Evolutionary conservation across 2,888 invertebrate species (phyloP).

Genomic region (Cheilosia impressa): DNA sequence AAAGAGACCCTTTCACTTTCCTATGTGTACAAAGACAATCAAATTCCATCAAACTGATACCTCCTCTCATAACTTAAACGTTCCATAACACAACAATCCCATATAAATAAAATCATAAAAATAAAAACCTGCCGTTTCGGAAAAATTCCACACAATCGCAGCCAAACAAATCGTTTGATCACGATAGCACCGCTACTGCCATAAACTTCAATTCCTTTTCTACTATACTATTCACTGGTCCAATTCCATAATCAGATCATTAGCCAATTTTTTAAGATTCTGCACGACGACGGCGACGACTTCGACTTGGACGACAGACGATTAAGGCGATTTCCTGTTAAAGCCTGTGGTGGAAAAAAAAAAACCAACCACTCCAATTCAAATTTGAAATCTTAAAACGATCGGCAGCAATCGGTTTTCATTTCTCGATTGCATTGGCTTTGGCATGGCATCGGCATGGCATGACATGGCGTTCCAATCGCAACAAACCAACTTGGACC

Average conservation of each 20-base stretch:
- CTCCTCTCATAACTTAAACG: slow-evolving; percentile 27
- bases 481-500: slow-evolving; percentile 35
- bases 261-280: slow-evolving; percentile 70
- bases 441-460: no score
- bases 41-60: not conserved
- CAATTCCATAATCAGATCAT: slow-evolving; percentile 72
- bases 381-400: slow-evolving; percentile 69
- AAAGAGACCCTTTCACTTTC: no score
- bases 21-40: not conserved
- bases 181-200: slow-evolving; percentile 47
- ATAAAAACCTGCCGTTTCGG: slow-evolving; percentile 49
- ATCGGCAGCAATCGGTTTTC: slow-evolving; percentile 65
- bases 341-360: slow-evolving; percentile 8
- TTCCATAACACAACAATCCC: slow-evolving; percentile 28
- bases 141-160: slow-evolving; percentile 53
- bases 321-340: slow-evolving; percentile 59
- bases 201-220: slow-evolving; percentile 48
- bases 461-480: slow-evolving; percentile 51
- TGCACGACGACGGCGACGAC: slow-evolving; percentile 67
- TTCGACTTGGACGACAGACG: slow-evolving; percentile 1
- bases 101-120: slow-evolving; percentile 54
- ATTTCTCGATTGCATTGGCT: slow-evolving; percentile 33
- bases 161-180: slow-evolving; percentile 70
- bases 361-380: slow-evolving; percentile 44
- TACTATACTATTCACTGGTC: slow-evolving; percentile 35